Conservation (phyloP, 2,113 vertebrate genomes). For the Oplegnathus fasciatus region DNA sequence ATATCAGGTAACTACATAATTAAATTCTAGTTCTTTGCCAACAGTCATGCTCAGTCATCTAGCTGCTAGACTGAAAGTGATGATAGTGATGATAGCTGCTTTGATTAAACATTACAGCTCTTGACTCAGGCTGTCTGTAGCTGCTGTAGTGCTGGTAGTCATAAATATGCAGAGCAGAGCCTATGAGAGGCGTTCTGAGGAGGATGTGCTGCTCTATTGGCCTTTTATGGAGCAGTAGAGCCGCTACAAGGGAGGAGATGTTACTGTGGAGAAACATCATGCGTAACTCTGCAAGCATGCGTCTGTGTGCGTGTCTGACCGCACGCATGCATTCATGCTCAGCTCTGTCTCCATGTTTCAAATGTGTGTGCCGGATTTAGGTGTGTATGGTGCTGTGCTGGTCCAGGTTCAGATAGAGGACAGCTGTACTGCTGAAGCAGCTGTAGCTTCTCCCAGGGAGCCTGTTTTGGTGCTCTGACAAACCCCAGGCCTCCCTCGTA, state of each 20-base stretch:
- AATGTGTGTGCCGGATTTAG: constrained; percentile 13
- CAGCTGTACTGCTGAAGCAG: constrained; percentile 32
- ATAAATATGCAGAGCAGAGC: constrained; percentile 33
- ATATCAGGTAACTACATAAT: not conserved
- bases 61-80: not conserved
- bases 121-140: constrained; percentile 5
- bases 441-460: constrained; percentile 28
- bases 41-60: not conserved
- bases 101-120: constrained; percentile 23
- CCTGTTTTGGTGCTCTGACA: constrained; percentile 36
- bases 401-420: constrained; percentile 59
- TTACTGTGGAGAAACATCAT: not conserved
- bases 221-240: constrained; percentile 44
- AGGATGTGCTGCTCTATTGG: not conserved
- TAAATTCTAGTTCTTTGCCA: not conserved
- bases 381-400: constrained; percentile 11
- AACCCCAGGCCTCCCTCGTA: constrained; percentile 45
- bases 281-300: not conserved
- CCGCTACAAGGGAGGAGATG: not conserved
- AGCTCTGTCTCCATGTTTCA: not conserved
- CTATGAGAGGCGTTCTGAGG: constrained; percentile 2
- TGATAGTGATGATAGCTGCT: not conserved
- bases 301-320: not conserved
- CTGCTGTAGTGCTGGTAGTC: not conserved
- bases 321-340: not conserved